A percentile compares a stretch with the other conserved stretches of the same genome.
These are phyloP conservation scores for Marmota monax DNA, from an alignment of 2,113 vertebrate genomes.

Conservation along the genomic window DNA sequence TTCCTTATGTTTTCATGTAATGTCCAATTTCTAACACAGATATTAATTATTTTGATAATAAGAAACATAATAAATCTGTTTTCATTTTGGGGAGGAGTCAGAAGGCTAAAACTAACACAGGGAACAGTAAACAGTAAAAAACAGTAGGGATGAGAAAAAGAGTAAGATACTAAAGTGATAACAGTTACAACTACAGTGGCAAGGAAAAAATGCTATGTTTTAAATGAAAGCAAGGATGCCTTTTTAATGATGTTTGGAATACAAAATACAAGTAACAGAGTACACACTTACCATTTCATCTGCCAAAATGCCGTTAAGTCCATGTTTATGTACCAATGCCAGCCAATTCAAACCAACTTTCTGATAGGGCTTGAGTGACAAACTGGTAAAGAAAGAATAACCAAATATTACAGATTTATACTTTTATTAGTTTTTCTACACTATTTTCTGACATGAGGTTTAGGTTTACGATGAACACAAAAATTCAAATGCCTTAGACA, in stretches of 20 bases:
- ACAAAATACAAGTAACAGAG: background rate
- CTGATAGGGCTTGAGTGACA: constrained; percentile 96
- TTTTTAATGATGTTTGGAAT: background rate
- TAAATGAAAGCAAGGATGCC: background rate
- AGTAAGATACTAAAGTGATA: background rate
- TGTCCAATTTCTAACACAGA: background rate
- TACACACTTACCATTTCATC: constrained; percentile 97
- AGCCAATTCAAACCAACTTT: constrained; percentile 98
- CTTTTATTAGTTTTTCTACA: constrained; percentile 21
- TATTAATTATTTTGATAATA: constrained; percentile 10
- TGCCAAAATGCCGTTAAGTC: constrained; percentile 96
- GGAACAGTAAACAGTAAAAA: background rate
- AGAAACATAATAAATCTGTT: background rate
- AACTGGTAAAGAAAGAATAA: constrained; percentile 87
- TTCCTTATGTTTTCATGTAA: background rate
- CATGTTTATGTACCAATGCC: constrained; percentile 94
- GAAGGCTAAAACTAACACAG: background rate
- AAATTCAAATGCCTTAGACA: background rate
- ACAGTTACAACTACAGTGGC: background rate
- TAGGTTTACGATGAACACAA: constrained; percentile 43
- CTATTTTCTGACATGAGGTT: constrained; percentile 2
- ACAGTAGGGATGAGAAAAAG: background rate
- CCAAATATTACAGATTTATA: constrained; percentile 47
- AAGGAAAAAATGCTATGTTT: background rate
- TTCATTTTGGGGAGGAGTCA: background rate